Base-by-base conservation (phyloP, 2,888 invertebrate species). In the Nomada goodeniana region DNA sequence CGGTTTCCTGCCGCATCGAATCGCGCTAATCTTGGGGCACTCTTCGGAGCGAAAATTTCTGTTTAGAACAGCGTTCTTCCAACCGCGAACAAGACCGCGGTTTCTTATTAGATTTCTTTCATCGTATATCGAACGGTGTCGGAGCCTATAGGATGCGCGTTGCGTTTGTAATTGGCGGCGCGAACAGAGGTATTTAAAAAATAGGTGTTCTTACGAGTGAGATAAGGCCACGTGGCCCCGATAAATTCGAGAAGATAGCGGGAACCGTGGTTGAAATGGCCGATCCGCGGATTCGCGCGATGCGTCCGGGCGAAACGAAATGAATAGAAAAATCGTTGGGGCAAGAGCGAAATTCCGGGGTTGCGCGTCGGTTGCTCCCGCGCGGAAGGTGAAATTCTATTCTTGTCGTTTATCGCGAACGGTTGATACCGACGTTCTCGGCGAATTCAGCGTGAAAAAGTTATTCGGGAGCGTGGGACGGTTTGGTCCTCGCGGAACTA, bases 351-450 rank as follows among this genome's bases (percentile, higher is more conserved):
- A 75, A 75, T 63, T 75, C 20, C 36, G 1, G 42, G 10, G 20
- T 44, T n/a, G 65, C 44, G 20, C 29, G 9, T 18, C 1, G 23
- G 26, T 53, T 42, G 36, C 42, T 44, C 18, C 5, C 11, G 36
- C 65, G 36, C 68, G 26, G 23, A 55, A 75, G 61, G 59, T 75
- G 71, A 71, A 53, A 75, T 67, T 13, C 13, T 42, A 9, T 18
- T 11, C 20, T 36, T 36, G 36, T 36, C 36, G 52, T 57, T 57
- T 18, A 26, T n/a, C 11, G 5, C 50, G 44, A 57, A 67, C 47
- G 44, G 47, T 26, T 20, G 65, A 69, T 63, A 36, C 36, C 5
- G 7, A 7, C 36, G 36, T 36, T 36, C 36, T 7, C 7, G 1
- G 36, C 36, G 36, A 36, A 36, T 36, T 36, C 36, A 36, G 36